Evolutionary conservation across 1,140 invertebrate genomes (phyloP).

Genomic region (Watersipora subatra): DNA sequence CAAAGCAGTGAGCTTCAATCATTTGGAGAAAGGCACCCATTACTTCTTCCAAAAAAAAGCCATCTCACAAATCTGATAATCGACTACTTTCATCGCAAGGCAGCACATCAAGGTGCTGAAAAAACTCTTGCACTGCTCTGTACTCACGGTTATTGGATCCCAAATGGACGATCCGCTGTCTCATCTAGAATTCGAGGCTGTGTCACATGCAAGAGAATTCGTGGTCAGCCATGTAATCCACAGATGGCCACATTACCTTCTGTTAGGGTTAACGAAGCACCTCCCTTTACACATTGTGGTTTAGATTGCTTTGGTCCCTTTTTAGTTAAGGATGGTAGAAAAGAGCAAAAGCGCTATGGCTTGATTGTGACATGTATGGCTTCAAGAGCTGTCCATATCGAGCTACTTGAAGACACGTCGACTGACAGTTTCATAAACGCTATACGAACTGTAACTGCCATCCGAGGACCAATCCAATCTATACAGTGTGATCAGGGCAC

Average conservation of each 20-base stretch:
- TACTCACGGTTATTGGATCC: background rate
- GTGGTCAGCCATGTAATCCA: background rate
- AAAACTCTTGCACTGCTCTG: background rate
- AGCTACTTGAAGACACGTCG: conserved; percentile 7
- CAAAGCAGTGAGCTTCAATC: background rate
- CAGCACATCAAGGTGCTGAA: background rate
- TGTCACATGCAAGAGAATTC: background rate
- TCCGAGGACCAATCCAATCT: conserved; percentile 4
- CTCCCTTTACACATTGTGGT: conserved; percentile 13
- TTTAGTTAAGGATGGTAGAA: conserved; percentile 11
- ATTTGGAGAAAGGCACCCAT: background rate
- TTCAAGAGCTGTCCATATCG: conserved; percentile 16
- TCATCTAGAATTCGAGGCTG: background rate
- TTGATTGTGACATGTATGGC: conserved; percentile 16
- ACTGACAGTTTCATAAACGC: conserved; percentile 14
- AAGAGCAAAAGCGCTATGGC: conserved; percentile 13
- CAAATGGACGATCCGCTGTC: background rate
- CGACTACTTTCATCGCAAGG: background rate
- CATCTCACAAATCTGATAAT: background rate
- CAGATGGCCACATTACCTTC: conserved; percentile 12
- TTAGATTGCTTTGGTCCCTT: conserved; percentile 17
- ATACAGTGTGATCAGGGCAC: conserved; percentile 15
- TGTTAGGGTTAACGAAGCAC: conserved; percentile 6
- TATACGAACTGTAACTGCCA: conserved; percentile 12
- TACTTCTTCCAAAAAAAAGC: background rate